phyloP scores from a whole-genome alignment of 2,888 invertebrate species.

The Drosophila paramelanica region DNA sequence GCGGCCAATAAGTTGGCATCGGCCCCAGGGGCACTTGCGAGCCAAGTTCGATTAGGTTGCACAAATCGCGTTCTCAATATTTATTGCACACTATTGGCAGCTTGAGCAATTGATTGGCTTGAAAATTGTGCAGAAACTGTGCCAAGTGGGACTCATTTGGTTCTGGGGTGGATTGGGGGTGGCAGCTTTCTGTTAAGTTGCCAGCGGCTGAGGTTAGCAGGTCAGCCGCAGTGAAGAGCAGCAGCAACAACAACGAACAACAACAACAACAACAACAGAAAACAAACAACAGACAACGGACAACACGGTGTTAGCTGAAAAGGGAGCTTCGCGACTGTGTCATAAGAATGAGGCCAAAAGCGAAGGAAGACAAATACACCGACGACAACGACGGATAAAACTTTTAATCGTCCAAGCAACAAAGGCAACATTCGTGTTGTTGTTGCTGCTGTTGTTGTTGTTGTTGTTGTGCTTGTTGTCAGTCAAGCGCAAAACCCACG shows the following conservation, averaged over 20 bases:
- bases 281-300: slow-evolving; percentile 1
- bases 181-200: slow-evolving; percentile 3
- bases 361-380: slow-evolving; percentile 44
- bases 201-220: slow-evolving; percentile 78
- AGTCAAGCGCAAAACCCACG: slow-evolving; percentile 61
- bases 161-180: slow-evolving; percentile 2
- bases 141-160: slow-evolving; percentile 61
- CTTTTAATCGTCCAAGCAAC: slow-evolving; percentile 80
- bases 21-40: slow-evolving; percentile 17
- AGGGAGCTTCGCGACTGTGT: slow-evolving; percentile 56
- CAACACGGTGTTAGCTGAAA: slow-evolving; percentile 37
- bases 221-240: slow-evolving; percentile 67
- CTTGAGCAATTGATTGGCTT: slow-evolving; percentile 72
- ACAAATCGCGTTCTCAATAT: slow-evolving; percentile 59
- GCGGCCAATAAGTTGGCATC: slow-evolving; percentile 31
- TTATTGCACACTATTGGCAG: slow-evolving; percentile 74
- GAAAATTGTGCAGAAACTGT: slow-evolving; percentile 76
- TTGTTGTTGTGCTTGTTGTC: slow-evolving; percentile 40
- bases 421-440: slow-evolving; percentile 46
- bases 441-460: slow-evolving; percentile 23
- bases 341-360: slow-evolving; percentile 71
- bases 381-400: slow-evolving; percentile 55
- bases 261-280: slow-evolving; percentile 18
- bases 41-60: slow-evolving; percentile 53
- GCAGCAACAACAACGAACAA: slow-evolving; percentile 24